These are phyloP conservation scores for Polymixis flavicincta DNA, from an alignment of 2,888 invertebrate species.

Conservation along the genomic window DNA sequence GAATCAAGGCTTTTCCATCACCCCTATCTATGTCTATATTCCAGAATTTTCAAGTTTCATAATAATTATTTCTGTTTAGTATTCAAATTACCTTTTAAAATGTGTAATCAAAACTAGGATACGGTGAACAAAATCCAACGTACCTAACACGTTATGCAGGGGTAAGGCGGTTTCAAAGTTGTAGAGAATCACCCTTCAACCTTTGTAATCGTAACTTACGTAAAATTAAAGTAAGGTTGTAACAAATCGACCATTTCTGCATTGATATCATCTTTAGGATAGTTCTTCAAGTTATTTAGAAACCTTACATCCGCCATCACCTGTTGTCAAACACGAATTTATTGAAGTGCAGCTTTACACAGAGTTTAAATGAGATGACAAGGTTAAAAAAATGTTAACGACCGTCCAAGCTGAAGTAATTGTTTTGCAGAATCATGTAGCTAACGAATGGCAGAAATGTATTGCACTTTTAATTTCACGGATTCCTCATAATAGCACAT, in stretches of 20 bases:
- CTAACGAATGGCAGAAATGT: no score
- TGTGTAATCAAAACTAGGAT: not conserved
- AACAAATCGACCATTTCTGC: slow-evolving; percentile 96
- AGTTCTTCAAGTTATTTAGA: slow-evolving; percentile 94
- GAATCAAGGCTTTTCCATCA: not conserved
- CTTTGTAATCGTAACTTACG: slow-evolving; percentile 76
- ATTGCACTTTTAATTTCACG: not conserved
- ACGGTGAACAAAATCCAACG: not conserved
- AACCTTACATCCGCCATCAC: slow-evolving; percentile 96
- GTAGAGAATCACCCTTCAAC: not conserved
- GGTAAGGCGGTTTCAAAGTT: no score
- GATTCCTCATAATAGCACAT: not conserved
- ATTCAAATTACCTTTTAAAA: not conserved
- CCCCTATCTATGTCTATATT: not conserved
- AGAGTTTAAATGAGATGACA: not conserved
- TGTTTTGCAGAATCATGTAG: no score
- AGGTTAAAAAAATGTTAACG: not conserved
- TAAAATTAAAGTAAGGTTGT: slow-evolving; percentile 93
- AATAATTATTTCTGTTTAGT: not conserved
- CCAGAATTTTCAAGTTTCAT: not conserved
- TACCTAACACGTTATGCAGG: no score
- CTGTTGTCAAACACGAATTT: slow-evolving; percentile 74
- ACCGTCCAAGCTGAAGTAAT: not conserved
- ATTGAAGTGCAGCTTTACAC: not conserved
- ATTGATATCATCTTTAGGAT: slow-evolving; percentile 96